phyloP scores from a whole-genome alignment of 2,888 invertebrate genomes.

The Nymphalis c-album region DNA sequence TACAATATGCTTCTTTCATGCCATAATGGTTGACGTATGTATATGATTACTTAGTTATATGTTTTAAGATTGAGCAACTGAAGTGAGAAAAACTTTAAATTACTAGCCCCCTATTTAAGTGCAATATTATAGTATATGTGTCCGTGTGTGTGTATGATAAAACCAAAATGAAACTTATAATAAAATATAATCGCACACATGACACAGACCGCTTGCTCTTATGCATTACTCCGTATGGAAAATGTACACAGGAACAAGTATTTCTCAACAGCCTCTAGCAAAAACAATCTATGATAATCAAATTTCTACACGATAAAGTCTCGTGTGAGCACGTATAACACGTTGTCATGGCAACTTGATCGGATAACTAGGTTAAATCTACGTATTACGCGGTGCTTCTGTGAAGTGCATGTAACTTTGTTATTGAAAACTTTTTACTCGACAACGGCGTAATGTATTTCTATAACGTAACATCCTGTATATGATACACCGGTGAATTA shows the following conservation, averaged over 20 bases:
- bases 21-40: too few species aligned
- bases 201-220: neutral
- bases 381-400: slow-evolving; percentile 24
- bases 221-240: slow-evolving; percentile 34
- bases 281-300: slow-evolving; percentile 59
- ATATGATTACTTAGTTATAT: too few species aligned
- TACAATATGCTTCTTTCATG: too few species aligned
- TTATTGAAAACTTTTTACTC: slow-evolving; percentile 19
- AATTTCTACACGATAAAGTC: slow-evolving; percentile 50
- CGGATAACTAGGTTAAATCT: slow-evolving; percentile 37
- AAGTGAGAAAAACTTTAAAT: neutral
- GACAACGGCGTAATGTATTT: neutral
- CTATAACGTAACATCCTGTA: neutral
- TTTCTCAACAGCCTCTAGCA: slow-evolving; percentile 42
- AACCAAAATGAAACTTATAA: too few species aligned
- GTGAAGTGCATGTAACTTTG: slow-evolving; percentile 19
- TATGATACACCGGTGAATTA: too few species aligned
- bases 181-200: neutral
- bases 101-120: too few species aligned
- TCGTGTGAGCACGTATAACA: slow-evolving; percentile 41
- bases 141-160: too few species aligned
- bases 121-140: too few species aligned
- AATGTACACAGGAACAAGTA: slow-evolving; percentile 14
- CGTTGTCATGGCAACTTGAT: slow-evolving; percentile 37
- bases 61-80: too few species aligned